These are phyloP conservation scores for Phyllostomus hastatus DNA, from an alignment of 2,113 vertebrate genomes.

Conservation along the genomic window DNA sequence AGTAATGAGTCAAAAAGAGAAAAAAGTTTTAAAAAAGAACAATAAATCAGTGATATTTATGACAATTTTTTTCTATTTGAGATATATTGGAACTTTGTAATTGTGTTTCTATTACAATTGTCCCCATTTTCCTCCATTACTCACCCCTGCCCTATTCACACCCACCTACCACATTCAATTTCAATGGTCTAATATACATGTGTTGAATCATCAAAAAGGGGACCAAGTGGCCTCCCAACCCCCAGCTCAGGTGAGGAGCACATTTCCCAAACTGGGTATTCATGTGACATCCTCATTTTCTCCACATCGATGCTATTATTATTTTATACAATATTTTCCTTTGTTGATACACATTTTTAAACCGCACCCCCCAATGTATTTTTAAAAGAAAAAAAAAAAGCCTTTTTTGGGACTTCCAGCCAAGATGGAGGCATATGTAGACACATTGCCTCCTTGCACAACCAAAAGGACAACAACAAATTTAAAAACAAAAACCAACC, in stretches of 20 bases:
- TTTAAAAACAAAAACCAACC: too few relatives aligned
- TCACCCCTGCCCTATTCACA: too few relatives aligned
- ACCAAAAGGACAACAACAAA: too few relatives aligned
- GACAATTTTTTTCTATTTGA: not conserved
- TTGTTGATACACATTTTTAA: not conserved
- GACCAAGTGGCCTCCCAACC: not conserved
- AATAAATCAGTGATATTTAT: not conserved
- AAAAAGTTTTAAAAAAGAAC: not conserved
- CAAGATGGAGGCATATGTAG: too few relatives aligned
- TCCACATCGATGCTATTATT: not conserved
- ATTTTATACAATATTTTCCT: not conserved
- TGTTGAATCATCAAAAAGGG: not conserved
- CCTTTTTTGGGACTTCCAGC: not conserved
- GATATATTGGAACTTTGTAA: too few relatives aligned
- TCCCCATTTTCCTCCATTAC: too few relatives aligned
- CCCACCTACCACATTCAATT: too few relatives aligned
- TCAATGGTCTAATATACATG: not conserved
- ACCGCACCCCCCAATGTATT: not conserved
- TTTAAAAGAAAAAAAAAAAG: slow-evolving; percentile 7
- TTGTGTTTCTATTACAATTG: too few relatives aligned
- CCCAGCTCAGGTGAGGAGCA: not conserved
- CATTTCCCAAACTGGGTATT: not conserved
- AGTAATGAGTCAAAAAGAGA: not conserved
- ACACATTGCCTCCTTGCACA: too few relatives aligned
- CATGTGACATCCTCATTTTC: not conserved